Base-by-base conservation (phyloP, 2,113 vertebrate genomes). In the Nothocercus julius region DNA sequence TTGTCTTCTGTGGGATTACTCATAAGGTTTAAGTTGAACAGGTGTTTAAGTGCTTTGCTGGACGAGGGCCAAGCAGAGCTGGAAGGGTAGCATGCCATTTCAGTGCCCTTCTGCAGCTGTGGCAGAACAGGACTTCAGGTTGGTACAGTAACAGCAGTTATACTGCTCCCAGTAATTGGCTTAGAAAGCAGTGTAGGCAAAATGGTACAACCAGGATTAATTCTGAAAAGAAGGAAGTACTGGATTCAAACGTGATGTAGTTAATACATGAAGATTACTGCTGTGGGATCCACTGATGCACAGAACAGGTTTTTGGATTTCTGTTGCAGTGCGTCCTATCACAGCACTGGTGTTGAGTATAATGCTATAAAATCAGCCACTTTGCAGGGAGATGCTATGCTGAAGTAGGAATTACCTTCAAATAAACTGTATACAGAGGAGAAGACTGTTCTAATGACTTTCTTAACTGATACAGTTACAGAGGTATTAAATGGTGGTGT, bases 41-140 rank as follows among this genome's bases (percentile, higher is more conserved):
- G 92, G 90, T 93, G 90, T 94, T 87, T 93, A 93, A 93, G 73
- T 94, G 83, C 69, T 85, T 82, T 90, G 25, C 86, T 97, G 96
- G 92, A 87, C 73, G 58, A 63, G 66, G 74, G 78, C 75, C 91
- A 94, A 78, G 13, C 61, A 59, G 42, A 85, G 76, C 40, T 66
- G 44, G 38, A 53, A 80, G 85, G 80, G 63, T 79, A 38, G 36
- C 7, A 20, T 80, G 84, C 64, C 77, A 94, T 85, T 95, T 72
- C 75, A 62, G 51, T 82, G 84, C 78, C 82, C 40, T 82, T 92
- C 21, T 66, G 63, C 74, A 94, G 81, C 86, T 91, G 78, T 90
- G 82, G 42, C 51, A 87, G 61, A 86, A 5, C 32, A 42, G 64
- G 36, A 51, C 82, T 54, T 45, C 21, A 67, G 36, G 80, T 62